phyloP scores from a whole-genome alignment of 2,797 vertebrate species.

The Leucoraja ocellata region DNA sequence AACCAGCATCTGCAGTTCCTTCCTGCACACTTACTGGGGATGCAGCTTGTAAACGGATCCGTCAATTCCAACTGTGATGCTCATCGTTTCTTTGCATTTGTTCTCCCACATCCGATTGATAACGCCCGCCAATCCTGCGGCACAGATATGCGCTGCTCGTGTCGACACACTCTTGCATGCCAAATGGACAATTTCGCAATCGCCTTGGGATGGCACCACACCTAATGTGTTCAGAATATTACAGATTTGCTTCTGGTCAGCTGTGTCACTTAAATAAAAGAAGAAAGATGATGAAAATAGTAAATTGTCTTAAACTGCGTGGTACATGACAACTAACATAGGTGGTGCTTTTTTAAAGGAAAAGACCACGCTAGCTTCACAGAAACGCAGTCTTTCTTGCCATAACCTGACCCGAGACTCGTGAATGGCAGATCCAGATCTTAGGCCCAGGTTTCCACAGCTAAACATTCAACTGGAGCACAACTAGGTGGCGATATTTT shows the following conservation, averaged over 20 bases:
- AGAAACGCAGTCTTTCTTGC: neutral
- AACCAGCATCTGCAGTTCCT: too few relatives aligned
- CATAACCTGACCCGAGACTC: neutral
- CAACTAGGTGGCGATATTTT: too few relatives aligned
- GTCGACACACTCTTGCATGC: constrained; percentile 88
- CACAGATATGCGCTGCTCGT: constrained; percentile 81
- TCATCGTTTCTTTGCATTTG: constrained; percentile 71
- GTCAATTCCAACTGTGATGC: constrained; percentile 88
- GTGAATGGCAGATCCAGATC: too few relatives aligned
- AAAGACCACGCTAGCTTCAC: neutral
- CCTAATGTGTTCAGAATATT: constrained; percentile 82
- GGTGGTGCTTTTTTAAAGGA: neutral
- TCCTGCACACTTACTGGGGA: constrained; percentile 66
- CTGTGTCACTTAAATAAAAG: constrained; percentile 63
- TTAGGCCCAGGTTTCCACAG: neutral
- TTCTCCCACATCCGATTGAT: constrained; percentile 81
- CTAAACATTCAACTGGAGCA: too few relatives aligned
- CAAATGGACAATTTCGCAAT: constrained; percentile 82
- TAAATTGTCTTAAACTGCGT: neutral
- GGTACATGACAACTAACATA: neutral
- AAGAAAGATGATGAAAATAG: neutral
- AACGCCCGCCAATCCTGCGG: constrained; percentile 75
- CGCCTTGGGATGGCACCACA: constrained; percentile 71
- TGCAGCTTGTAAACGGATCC: constrained; percentile 96
- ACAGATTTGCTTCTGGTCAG: constrained; percentile 86